phyloP scores from a whole-genome alignment of 2,888 invertebrate species.

The Caenorhabditis sulstoni region DNA sequence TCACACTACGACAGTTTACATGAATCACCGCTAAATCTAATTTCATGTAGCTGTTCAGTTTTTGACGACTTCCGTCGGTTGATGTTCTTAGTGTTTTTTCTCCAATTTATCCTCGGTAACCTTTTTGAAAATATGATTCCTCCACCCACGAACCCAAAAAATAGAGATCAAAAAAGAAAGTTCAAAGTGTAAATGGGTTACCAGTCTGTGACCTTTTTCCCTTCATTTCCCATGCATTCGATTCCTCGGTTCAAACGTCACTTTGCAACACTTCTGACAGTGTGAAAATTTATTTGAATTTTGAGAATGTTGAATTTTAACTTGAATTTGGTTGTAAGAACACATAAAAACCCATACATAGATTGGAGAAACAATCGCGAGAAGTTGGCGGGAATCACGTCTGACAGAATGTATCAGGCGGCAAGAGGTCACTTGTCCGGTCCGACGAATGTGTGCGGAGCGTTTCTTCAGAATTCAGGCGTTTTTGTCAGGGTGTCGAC shows the following conservation, averaged over 20 bases:
- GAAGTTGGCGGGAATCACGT: not conserved
- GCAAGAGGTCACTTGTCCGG: slow-evolving; percentile 3
- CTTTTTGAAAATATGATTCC: not conserved
- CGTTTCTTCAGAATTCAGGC: slow-evolving; percentile 26
- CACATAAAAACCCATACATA: slow-evolving; percentile 38
- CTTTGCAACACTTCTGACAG: too few relatives aligned
- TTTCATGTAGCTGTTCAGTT: not conserved
- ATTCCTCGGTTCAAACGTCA: too few relatives aligned
- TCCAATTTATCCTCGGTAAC: not conserved
- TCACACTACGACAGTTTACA: not conserved
- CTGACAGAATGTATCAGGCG: not conserved
- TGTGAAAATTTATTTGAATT: too few relatives aligned
- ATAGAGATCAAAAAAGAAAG: slow-evolving; percentile 1
- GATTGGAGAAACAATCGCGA: slow-evolving; percentile 15
- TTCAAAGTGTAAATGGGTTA: not conserved
- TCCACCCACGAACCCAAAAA: not conserved
- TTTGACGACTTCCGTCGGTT: not conserved
- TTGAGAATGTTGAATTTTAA: too few relatives aligned
- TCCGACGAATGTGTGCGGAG: not conserved
- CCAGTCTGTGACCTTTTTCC: not conserved
- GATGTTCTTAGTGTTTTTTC: not conserved
- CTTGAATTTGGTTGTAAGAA: not conserved
- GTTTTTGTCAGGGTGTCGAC: slow-evolving; percentile 43
- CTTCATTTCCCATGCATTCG: slow-evolving; percentile 19
- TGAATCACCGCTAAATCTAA: not conserved